phyloP scores from a whole-genome alignment of 1,140 invertebrate genomes.

The Pseudoatta argentina region DNA sequence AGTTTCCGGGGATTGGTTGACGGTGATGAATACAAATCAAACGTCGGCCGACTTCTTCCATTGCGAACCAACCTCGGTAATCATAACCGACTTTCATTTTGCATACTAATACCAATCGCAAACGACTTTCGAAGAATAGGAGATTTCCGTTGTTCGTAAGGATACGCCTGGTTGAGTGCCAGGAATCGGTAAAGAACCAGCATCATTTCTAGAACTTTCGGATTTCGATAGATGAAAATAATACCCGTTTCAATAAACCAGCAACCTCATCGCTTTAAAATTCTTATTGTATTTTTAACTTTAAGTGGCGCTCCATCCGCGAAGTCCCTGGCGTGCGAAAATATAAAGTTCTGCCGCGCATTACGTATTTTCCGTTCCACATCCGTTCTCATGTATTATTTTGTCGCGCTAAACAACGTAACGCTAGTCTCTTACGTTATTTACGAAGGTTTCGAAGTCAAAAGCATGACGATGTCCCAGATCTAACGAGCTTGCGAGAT shows the following conservation, averaged over 20 bases:
- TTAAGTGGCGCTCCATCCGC: background rate
- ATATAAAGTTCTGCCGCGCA: background rate
- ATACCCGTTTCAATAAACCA: constrained; percentile 24
- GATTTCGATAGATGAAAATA: constrained; percentile 8
- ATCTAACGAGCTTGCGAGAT: constrained; percentile 65
- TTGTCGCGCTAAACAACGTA: constrained; percentile 38
- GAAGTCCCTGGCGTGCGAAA: background rate
- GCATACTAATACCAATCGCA: constrained; percentile 55
- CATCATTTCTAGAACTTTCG: constrained; percentile 10
- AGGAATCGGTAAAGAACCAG: constrained; percentile 16
- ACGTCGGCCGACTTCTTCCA: constrained; percentile 59
- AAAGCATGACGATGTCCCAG: constrained; percentile 29
- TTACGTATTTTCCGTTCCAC: background rate
- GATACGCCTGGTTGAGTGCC: constrained; percentile 19
- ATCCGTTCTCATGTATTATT: constrained; percentile 31
- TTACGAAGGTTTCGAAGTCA: constrained; percentile 36
- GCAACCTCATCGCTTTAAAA: background rate
- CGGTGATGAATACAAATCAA: constrained; percentile 70
- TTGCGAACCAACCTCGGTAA: constrained; percentile 42
- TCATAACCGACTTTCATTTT: constrained; percentile 67
- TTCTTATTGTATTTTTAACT: background rate
- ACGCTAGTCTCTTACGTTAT: constrained; percentile 44
- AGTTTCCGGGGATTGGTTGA: constrained; percentile 50
- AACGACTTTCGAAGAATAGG: constrained; percentile 46
- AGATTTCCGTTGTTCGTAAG: constrained; percentile 26